Evolutionary conservation across 2,797 vertebrate species (phyloP).

Genomic region (Macropus fuliginosus): DNA sequence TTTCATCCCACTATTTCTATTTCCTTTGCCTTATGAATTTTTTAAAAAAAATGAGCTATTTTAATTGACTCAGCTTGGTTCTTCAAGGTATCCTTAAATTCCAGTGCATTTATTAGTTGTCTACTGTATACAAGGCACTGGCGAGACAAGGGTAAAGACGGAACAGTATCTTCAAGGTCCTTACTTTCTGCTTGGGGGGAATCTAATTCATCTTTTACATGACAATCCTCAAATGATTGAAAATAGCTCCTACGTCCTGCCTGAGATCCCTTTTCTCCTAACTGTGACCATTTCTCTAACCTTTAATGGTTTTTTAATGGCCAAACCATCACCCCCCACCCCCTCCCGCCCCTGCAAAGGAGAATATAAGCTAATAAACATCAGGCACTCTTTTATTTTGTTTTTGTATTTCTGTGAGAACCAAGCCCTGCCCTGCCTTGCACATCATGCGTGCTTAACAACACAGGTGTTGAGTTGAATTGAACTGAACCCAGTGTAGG

Average conservation of each 20-base stretch:
- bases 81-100: neutral
- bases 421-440: neutral
- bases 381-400: neutral
- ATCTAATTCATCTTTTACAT: neutral
- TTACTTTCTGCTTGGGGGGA: neutral
- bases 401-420: neutral
- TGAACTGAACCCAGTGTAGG: neutral
- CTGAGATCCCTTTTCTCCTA: neutral
- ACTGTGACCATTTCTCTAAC: neutral
- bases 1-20: neutral
- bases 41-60: neutral
- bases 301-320: neutral
- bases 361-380: neutral
- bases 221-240: neutral
- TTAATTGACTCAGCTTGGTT: neutral
- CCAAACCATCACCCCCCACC: neutral
- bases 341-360: neutral
- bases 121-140: neutral
- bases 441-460: neutral
- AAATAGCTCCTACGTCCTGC: neutral
- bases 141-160: neutral
- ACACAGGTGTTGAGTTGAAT: neutral
- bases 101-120: neutral
- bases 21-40: neutral
- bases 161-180: neutral